Base-by-base conservation (phyloP, 35 echinoderm and acorn worm genomes). In the Amphiura filiformis region DNA sequence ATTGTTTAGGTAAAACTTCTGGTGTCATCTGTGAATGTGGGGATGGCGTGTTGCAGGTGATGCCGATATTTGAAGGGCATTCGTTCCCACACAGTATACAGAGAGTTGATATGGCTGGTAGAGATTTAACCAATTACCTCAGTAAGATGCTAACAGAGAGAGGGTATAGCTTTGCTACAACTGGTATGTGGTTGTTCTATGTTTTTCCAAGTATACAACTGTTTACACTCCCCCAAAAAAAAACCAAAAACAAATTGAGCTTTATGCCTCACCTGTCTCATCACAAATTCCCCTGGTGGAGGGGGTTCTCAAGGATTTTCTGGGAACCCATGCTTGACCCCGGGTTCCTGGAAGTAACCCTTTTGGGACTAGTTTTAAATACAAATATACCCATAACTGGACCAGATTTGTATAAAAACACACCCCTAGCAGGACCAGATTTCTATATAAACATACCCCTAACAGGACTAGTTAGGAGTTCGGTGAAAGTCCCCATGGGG, bases 121-220 rank as follows among this genome's bases (percentile, higher is more conserved):
- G 87, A 23, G 87, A 89, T 39, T 44, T 89, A 2, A 81, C 77
- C 0, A 36, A 89, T 20, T 89, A 89, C 78, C 78, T 89, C 28
- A 23, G 17, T 20, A 47, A 78, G 37, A 36, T 79, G 38, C 42
- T 88, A 17, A 0, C 76, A 42, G 86, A 76, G 36, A 65, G 84
- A 40, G 57, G 56, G 37, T 75, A 75, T 26, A 38, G 32, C 37
- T 86, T 86, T 39, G 37, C 15, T 37, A 75, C 57, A 75, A 7
- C 82, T 32, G 84, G 84, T 86, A 36, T 2, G 84, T 36, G 44
- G 20, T 52, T 52, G 7, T 11, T 20, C 44, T n/a, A n/a, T n/a
- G n/a, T n/a, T n/a, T n/a, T n/a, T n/a, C n/a, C n/a, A n/a, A n/a
- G n/a, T n/a, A n/a, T n/a, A n/a, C n/a, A n/a, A n/a, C n/a, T n/a